phyloP scores from a whole-genome alignment of 2,888 invertebrate species.

The Mechanitis messenoides region DNA sequence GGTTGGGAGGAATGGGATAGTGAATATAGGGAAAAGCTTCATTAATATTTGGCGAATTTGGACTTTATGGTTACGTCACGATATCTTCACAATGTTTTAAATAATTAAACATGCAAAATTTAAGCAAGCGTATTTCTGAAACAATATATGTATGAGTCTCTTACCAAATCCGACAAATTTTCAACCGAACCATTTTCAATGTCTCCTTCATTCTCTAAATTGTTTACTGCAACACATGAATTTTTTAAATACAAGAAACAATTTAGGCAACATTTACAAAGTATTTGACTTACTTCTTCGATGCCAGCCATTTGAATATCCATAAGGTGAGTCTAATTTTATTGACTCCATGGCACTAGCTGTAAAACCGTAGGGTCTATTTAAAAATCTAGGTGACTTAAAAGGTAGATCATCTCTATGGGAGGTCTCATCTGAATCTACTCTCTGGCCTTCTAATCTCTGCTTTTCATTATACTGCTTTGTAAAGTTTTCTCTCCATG shows the following conservation, averaged over 20 bases:
- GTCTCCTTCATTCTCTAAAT: constrained; percentile 63
- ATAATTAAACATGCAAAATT: no score
- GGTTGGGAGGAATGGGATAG: no score
- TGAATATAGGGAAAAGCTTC: no score
- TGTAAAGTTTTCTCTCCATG: constrained; percentile 64
- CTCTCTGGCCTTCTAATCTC: constrained; percentile 57
- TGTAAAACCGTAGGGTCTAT: constrained; percentile 74
- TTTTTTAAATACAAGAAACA: constrained; percentile 5
- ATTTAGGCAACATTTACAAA: not conserved
- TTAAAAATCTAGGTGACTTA: constrained; percentile 73
- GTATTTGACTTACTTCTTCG: constrained; percentile 61
- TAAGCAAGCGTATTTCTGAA: no score
- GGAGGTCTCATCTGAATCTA: constrained; percentile 40
- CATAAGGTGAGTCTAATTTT: constrained; percentile 57
- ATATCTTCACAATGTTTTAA: no score
- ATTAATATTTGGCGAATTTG: no score
- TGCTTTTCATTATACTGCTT: constrained; percentile 47
- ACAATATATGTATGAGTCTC: not conserved
- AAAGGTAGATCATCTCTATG: constrained; percentile 53
- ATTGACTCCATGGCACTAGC: constrained; percentile 50
- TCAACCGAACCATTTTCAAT: constrained; percentile 57
- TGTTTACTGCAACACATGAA: constrained; percentile 72
- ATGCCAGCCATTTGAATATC: constrained; percentile 65
- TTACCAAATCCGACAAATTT: constrained; percentile 46
- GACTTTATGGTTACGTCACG: no score